These are phyloP conservation scores for Chanos chanos DNA, from an alignment of 2,797 vertebrate genomes.

Conservation along the genomic window DNA sequence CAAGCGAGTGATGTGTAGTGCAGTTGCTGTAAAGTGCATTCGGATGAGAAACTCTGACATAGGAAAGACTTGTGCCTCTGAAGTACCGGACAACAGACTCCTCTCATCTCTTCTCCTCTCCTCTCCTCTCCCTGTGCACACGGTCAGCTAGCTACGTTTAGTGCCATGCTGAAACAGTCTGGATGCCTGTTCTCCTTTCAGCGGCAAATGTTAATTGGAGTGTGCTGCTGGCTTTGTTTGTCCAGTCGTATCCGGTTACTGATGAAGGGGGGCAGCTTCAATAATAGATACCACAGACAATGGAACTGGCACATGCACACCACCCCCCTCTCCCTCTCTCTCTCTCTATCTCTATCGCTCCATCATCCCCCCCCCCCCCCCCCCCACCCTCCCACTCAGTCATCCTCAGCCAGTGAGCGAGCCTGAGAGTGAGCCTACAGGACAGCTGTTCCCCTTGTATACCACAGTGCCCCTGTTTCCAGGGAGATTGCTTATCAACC, in stretches of 20 bases:
- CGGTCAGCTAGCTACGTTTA: background rate
- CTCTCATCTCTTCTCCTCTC: background rate
- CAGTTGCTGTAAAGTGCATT: too few relatives aligned
- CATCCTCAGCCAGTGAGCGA: slow-evolving; percentile 30
- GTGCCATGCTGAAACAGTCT: background rate
- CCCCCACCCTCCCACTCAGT: too few relatives aligned
- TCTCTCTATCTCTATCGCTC: too few relatives aligned
- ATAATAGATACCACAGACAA: slow-evolving; percentile 63
- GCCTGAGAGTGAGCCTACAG: slow-evolving; percentile 19
- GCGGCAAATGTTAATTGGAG: slow-evolving; percentile 49
- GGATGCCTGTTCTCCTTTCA: slow-evolving; percentile 41
- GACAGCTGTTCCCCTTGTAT: slow-evolving; percentile 47
- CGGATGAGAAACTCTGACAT: too few relatives aligned
- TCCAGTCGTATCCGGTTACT: slow-evolving; percentile 56
- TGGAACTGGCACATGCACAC: slow-evolving; percentile 44
- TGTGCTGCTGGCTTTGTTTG: slow-evolving; percentile 51
- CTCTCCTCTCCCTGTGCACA: background rate
- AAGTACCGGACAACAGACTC: too few relatives aligned
- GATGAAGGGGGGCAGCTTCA: slow-evolving; percentile 55
- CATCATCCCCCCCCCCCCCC: too few relatives aligned
- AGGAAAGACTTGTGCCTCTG: too few relatives aligned
- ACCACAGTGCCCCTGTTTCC: slow-evolving; percentile 46
- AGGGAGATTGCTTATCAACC: slow-evolving; percentile 40
- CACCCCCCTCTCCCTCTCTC: background rate
- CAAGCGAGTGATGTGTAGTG: too few relatives aligned